Percentiles rank a stretch among this genome's conserved stretches.
Evolutionary conservation across 2,797 vertebrate genomes (phyloP).

Genomic region (Salarias fasciatus): DNA sequence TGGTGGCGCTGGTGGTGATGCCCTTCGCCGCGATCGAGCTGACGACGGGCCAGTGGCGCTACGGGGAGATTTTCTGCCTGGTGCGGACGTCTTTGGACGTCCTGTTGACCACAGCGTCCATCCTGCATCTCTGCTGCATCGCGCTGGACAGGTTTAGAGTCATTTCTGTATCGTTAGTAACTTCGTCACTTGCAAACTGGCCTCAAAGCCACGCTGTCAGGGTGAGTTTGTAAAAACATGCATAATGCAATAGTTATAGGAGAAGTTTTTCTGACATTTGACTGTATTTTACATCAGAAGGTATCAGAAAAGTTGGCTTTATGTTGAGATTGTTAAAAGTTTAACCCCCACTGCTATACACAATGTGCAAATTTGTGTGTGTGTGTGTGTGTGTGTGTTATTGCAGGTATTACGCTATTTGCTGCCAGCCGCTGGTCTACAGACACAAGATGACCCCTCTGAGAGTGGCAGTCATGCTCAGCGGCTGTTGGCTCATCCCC

Average conservation of each 20-base stretch:
- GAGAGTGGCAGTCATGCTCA: slow-evolving; percentile 83
- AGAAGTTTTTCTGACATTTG: no score
- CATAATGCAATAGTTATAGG: no score
- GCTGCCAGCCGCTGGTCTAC: slow-evolving; percentile 88
- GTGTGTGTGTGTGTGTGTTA: slow-evolving; percentile 19
- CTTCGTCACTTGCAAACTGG: no score
- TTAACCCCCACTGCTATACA: no score
- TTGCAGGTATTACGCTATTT: slow-evolving; percentile 86
- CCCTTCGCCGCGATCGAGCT: slow-evolving; percentile 86
- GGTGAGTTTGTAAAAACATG: no score
- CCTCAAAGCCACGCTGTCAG: no score
- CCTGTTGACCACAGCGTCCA: slow-evolving; percentile 84
- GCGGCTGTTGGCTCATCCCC: slow-evolving; percentile 87
- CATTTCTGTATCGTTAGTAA: no score
- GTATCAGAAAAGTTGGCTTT: no score
- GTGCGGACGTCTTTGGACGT: slow-evolving; percentile 86
- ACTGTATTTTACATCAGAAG: no score
- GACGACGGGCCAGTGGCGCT: slow-evolving; percentile 81
- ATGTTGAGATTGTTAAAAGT: no score
- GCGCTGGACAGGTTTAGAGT: slow-evolving; percentile 86
- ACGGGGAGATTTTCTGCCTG: slow-evolving; percentile 85
- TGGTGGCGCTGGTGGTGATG: slow-evolving; percentile 86
- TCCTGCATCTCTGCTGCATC: slow-evolving; percentile 87
- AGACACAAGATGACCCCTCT: slow-evolving; percentile 87
- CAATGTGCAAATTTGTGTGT: no score